A percentile compares a stretch with the other conserved stretches of the same genome.
These are phyloP conservation scores for Forbesichthys agassizii DNA, from an alignment of 2,113 vertebrate species.

Conservation along the genomic window DNA sequence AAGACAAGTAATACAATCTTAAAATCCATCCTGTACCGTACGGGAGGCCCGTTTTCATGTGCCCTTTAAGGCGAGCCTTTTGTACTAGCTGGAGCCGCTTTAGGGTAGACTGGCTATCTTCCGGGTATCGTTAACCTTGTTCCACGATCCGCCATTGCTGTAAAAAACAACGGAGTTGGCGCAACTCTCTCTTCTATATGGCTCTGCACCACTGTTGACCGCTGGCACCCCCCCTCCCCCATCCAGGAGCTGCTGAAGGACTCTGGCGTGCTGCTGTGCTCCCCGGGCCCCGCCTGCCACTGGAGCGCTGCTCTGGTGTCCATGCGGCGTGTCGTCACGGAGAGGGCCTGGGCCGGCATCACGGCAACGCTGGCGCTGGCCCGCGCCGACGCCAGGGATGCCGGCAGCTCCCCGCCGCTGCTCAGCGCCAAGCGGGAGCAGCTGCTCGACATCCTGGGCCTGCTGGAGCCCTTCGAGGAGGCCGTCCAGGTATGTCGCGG, in stretches of 20 bases:
- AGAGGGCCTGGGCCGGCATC: slow-evolving; percentile 61
- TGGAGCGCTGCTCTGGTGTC: slow-evolving; percentile 76
- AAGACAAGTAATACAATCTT: too few species aligned
- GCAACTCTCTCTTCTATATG: too few species aligned
- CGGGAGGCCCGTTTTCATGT: too few species aligned
- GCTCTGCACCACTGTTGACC: too few species aligned
- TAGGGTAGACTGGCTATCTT: too few species aligned
- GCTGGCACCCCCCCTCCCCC: neutral
- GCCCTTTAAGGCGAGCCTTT: too few species aligned
- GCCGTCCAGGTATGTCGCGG: slow-evolving; percentile 61
- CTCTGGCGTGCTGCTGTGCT: slow-evolving; percentile 63
- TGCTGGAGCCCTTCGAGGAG: slow-evolving; percentile 74
- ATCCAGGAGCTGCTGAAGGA: slow-evolving; percentile 66
- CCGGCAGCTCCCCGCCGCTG: slow-evolving; percentile 63
- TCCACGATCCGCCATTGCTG: too few species aligned
- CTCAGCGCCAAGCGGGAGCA: slow-evolving; percentile 73
- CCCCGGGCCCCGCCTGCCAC: slow-evolving; percentile 54
- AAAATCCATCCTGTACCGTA: too few species aligned
- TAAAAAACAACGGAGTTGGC: too few species aligned
- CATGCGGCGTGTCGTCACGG: slow-evolving; percentile 67
- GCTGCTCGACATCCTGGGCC: slow-evolving; percentile 70
- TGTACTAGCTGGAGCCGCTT: too few species aligned
- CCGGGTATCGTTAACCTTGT: too few species aligned
- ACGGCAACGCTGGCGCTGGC: slow-evolving; percentile 71
- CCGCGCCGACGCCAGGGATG: slow-evolving; percentile 64